These are phyloP conservation scores for Erpornis zantholeuca DNA, from an alignment of 2,113 vertebrate species.

Conservation along the genomic window DNA sequence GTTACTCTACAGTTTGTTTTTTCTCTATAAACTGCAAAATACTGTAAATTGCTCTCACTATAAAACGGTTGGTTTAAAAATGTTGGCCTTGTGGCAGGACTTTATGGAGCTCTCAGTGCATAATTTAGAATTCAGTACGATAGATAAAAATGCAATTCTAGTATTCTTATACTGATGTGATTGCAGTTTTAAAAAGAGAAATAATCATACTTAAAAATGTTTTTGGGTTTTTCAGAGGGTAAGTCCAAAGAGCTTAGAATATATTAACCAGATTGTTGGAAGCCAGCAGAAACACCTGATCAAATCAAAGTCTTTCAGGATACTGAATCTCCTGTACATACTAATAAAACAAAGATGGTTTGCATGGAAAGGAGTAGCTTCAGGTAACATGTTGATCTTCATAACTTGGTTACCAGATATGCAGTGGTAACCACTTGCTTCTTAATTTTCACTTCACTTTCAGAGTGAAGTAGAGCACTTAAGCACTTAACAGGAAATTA, in stretches of 20 bases:
- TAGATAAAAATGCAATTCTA: background rate
- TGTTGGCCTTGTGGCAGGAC: background rate
- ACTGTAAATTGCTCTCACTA: background rate
- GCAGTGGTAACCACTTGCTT: background rate
- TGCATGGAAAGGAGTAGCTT: background rate
- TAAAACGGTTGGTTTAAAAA: background rate
- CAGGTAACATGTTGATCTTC: background rate
- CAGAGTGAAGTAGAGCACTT: background rate
- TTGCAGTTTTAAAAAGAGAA: background rate
- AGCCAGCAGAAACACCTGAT: background rate
- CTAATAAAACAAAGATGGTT: background rate
- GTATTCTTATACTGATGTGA: background rate
- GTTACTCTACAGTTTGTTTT: background rate
- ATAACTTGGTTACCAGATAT: background rate
- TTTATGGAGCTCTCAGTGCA: background rate
- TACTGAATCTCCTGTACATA: fast-evolving
- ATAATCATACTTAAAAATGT: background rate
- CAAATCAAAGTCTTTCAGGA: background rate
- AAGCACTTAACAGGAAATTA: background rate
- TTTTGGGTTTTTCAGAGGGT: background rate
- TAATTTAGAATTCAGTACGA: background rate
- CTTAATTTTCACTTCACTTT: background rate
- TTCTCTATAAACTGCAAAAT: background rate
- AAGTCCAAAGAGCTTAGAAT: background rate
- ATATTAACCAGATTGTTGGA: background rate